Conservation (phyloP, 2,888 invertebrate species). For the Drosophila subsilvestris region DNA sequence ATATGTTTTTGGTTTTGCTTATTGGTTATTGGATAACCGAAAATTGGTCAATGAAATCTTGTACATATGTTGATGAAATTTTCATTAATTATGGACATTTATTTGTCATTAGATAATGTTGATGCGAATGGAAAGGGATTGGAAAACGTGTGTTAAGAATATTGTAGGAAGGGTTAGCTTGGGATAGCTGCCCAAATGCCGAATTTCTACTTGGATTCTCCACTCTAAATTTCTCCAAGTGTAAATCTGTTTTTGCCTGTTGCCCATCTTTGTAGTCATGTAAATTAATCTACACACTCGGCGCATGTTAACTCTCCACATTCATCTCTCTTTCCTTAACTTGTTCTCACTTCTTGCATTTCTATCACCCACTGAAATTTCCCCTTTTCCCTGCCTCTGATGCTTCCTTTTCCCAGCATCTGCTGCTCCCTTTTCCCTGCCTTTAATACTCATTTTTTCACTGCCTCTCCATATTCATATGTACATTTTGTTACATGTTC, state of each 20-base stretch:
- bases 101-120: neutral
- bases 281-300: slow-evolving; percentile 59
- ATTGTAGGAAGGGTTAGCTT: no score
- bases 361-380: neutral
- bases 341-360: neutral
- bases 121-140: neutral
- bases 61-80: neutral
- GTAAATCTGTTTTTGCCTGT: slow-evolving; percentile 35
- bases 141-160: no score
- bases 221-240: slow-evolving; percentile 39
- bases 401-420: no score
- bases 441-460: no score
- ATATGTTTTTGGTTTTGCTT: neutral
- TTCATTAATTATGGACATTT: no score
- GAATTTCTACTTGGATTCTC: neutral
- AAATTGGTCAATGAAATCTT: neutral
- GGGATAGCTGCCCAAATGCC: no score
- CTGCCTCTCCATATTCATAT: slow-evolving; percentile 26
- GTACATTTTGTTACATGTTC: slow-evolving; percentile 61
- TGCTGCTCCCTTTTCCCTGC: no score
- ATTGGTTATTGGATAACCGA: neutral
- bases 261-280: slow-evolving; percentile 24
- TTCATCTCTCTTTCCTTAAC: neutral
- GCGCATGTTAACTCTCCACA: slow-evolving; percentile 39
- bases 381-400: no score